Evolutionary conservation across 2,113 vertebrate genomes (phyloP).

Genomic region (Rhinichthys klamathensis): DNA sequence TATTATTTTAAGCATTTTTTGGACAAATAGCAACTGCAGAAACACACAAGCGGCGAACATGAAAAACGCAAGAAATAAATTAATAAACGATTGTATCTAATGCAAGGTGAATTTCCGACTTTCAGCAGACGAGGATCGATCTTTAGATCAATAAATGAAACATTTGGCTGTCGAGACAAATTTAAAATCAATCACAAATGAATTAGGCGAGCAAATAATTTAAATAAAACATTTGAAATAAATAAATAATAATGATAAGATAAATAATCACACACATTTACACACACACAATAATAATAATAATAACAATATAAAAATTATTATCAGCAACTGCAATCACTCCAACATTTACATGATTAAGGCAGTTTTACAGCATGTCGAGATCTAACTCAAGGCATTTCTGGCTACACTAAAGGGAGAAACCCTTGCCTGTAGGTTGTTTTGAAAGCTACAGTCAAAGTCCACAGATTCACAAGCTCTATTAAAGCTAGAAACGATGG

Average conservation of each 20-base stretch:
- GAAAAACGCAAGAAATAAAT: conserved; percentile 79
- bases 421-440: conserved; percentile 74
- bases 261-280: conserved; percentile 86
- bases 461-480: conserved; percentile 86
- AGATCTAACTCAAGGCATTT: conserved; percentile 87
- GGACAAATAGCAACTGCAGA: conserved; percentile 94
- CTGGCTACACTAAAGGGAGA: conserved; percentile 86
- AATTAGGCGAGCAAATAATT: conserved; percentile 79
- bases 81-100: conserved; percentile 93
- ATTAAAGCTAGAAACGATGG: conserved; percentile 85
- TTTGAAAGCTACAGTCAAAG: conserved; percentile 80
- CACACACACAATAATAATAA: conserved; percentile 67
- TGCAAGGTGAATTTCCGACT: conserved; percentile 74
- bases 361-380: conserved; percentile 87
- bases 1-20: conserved; percentile 82
- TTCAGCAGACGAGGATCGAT: conserved; percentile 48
- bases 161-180: conserved; percentile 80
- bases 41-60: conserved; percentile 91
- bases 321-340: conserved; percentile 60
- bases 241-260: conserved; percentile 88
- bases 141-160: conserved; percentile 24
- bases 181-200: conserved; percentile 68
- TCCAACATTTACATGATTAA: conserved; percentile 77
- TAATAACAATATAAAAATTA: conserved; percentile 71
- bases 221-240: conserved; percentile 86